A percentile compares a stretch with the other conserved stretches of the same genome.
These are phyloP conservation scores for Varanus salvator DNA, from an alignment of 2,113 vertebrate species.

Conservation along the genomic window DNA sequence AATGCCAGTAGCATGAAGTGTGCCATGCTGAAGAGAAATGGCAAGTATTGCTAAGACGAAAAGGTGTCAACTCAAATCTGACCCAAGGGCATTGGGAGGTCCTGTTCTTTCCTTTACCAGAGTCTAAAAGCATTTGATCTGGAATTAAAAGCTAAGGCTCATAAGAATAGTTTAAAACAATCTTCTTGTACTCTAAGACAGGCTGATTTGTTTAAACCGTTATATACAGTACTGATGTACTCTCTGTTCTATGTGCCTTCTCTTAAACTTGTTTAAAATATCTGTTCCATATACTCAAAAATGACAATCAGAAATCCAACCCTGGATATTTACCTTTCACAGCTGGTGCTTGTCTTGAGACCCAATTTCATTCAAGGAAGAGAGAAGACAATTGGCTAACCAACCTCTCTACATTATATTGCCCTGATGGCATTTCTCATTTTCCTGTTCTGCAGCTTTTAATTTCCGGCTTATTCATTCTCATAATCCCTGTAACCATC, in stretches of 20 bases:
- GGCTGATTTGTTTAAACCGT: not conserved
- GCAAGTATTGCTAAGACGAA: conserved; percentile 10
- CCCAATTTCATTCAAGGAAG: not conserved
- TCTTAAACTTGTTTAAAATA: conserved; percentile 10
- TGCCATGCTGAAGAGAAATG: too few species aligned
- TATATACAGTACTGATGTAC: not conserved
- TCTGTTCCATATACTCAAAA: conserved; percentile 1
- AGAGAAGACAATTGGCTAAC: conserved; percentile 23
- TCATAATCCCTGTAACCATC: conserved; percentile 9
- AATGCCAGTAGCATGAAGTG: too few species aligned
- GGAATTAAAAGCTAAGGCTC: not conserved
- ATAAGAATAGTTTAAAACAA: not conserved
- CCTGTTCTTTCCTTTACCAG: not conserved
- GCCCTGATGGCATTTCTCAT: conserved; percentile 28
- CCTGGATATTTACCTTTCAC: conserved; percentile 18
- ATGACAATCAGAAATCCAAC: not conserved
- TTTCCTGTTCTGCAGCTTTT: conserved; percentile 21
- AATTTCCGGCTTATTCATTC: conserved; percentile 17
- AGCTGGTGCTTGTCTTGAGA: conserved; percentile 20
- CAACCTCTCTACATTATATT: not conserved
- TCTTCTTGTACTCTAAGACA: not conserved
- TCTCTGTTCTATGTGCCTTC: not conserved
- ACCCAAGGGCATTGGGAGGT: not conserved
- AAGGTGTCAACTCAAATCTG: not conserved
- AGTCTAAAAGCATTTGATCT: not conserved